Conservation (phyloP, 2,113 vertebrate genomes). For the Neolamprologus tretocephalus region DNA sequence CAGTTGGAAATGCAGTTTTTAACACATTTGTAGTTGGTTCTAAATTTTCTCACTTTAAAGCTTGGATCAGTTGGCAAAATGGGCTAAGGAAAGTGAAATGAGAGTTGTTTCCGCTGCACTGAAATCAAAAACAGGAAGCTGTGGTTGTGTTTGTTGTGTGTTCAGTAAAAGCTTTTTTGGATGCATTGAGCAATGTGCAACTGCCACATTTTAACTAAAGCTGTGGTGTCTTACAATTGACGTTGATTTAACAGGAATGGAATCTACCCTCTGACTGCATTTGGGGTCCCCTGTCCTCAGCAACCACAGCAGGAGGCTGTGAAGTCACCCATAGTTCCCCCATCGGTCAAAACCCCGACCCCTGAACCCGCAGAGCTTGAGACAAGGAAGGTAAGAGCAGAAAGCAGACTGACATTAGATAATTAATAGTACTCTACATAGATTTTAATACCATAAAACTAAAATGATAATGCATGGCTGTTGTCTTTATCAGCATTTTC, state of each 20-base stretch:
- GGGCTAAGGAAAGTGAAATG: background rate
- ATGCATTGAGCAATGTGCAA: background rate
- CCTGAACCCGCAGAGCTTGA: conserved; percentile 95
- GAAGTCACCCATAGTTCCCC: conserved; percentile 90
- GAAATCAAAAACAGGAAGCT: background rate
- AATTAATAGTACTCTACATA: background rate
- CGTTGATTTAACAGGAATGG: conserved; percentile 77
- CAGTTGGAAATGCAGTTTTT: background rate
- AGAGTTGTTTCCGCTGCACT: background rate
- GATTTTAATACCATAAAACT: background rate
- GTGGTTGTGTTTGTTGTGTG: background rate
- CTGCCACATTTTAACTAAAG: background rate
- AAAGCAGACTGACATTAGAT: background rate
- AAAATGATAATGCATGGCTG: background rate
- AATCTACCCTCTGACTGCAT: conserved; percentile 94
- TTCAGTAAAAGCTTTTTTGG: background rate
- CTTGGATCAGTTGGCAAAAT: background rate
- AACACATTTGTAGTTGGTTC: background rate
- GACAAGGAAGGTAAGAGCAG: conserved; percentile 84
- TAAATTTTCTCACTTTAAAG: background rate
- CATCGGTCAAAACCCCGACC: conserved; percentile 92
- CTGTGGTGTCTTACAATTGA: background rate
- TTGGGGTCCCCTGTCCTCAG: conserved; percentile 87
- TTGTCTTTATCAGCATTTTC: background rate
- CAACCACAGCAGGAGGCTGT: conserved; percentile 94